Evolutionary conservation across 2,888 invertebrate genomes (phyloP).

Genomic region (Stenodera caucasica): DNA sequence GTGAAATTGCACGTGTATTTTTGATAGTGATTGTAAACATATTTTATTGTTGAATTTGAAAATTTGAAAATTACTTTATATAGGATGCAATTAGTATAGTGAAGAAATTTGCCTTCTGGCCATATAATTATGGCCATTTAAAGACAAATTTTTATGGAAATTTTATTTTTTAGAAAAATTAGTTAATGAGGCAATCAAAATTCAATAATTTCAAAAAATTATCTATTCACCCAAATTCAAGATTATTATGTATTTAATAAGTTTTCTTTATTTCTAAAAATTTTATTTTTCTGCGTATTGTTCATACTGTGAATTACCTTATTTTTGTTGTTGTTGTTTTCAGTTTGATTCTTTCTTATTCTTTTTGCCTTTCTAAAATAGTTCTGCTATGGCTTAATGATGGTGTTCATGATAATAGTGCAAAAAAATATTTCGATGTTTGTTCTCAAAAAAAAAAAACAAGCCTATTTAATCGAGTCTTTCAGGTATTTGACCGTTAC

Average conservation of each 20-base stretch:
- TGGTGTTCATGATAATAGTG: background rate
- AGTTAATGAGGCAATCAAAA: conserved; percentile 24
- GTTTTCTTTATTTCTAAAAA: too few relatives aligned
- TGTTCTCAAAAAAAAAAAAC: too few relatives aligned
- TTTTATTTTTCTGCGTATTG: too few relatives aligned
- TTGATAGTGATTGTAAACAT: too few relatives aligned
- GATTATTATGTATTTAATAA: background rate
- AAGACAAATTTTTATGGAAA: background rate
- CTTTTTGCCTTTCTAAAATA: background rate
- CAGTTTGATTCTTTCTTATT: background rate
- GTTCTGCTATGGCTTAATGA: background rate
- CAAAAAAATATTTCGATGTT: too few relatives aligned
- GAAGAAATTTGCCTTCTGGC: background rate
- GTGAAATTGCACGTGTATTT: too few relatives aligned
- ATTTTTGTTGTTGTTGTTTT: background rate
- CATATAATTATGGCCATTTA: background rate
- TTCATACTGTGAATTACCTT: too few relatives aligned
- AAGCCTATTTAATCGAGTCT: background rate
- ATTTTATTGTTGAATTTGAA: too few relatives aligned
- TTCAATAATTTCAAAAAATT: conserved; percentile 14
- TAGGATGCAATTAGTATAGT: background rate
- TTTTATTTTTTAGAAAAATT: too few relatives aligned
- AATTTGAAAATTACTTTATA: too few relatives aligned
- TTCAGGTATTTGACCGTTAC: conserved; percentile 24
- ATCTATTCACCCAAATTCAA: background rate